These are phyloP conservation scores for Agriopis leucophaearia DNA, from an alignment of 2,888 invertebrate species.

Conservation along the genomic window DNA sequence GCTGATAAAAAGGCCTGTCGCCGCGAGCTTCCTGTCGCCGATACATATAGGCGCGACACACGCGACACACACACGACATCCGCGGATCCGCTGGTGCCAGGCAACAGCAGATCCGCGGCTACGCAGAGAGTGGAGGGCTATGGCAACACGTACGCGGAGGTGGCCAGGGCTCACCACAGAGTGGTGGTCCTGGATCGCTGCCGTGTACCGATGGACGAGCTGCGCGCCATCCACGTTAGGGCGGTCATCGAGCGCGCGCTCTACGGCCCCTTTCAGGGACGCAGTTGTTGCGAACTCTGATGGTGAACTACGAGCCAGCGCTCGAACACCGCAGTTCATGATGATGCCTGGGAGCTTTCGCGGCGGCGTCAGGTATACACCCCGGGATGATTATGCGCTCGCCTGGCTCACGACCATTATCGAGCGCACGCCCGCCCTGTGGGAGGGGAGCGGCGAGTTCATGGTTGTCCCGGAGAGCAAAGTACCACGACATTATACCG, in stretches of 20 bases:
- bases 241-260: background rate
- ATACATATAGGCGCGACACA: no score
- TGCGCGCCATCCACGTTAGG: background rate
- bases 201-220: background rate
- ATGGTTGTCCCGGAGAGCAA: background rate
- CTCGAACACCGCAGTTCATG: background rate
- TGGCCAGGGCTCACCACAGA: background rate
- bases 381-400: no score
- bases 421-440: background rate
- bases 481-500: background rate
- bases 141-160: background rate
- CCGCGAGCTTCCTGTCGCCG: no score
- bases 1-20: no score
- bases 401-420: background rate
- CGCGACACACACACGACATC: no score
- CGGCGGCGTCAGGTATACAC: no score
- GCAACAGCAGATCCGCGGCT: no score
- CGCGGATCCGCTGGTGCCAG: no score
- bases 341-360: background rate
- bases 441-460: no score
- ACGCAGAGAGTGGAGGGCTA: background rate
- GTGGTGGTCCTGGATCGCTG: background rate
- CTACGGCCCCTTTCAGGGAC: background rate
- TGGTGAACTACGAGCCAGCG: background rate
- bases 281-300: no score